Evolutionary conservation across 2,888 invertebrate genomes (phyloP).

Genomic region (Gymnocheta viridis): DNA sequence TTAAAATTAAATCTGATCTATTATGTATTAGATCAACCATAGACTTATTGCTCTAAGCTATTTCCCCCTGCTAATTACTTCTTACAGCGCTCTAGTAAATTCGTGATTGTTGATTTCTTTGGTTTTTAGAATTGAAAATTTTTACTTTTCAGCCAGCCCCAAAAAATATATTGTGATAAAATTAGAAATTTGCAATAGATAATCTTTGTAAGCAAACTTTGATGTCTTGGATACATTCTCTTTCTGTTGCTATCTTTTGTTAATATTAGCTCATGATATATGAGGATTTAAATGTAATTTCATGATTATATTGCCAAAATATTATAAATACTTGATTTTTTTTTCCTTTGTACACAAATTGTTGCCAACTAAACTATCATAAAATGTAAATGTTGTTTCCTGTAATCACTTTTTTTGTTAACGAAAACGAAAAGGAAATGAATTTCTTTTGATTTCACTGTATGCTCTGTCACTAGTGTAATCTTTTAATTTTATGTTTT

Average conservation of each 20-base stretch:
- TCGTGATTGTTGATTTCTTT: no score
- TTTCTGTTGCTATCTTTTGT: conserved; percentile 29
- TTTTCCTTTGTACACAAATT: background rate
- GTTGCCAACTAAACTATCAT: conserved; percentile 24
- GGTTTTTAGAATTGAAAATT: no score
- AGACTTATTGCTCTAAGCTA: no score
- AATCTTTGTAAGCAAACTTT: background rate
- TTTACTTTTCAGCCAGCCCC: no score
- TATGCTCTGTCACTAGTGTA: no score
- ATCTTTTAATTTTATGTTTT: no score
- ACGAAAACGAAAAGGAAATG: background rate
- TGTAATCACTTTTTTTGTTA: background rate
- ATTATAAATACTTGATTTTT: background rate
- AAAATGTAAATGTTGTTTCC: conserved; percentile 20
- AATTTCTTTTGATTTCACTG: no score
- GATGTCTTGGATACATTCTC: background rate
- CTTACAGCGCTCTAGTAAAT: no score
- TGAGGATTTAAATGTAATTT: conserved; percentile 38
- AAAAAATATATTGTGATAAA: no score
- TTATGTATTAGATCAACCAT: no score
- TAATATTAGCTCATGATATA: conserved; percentile 29
- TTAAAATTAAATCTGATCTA: no score
- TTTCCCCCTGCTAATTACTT: no score
- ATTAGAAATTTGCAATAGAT: background rate
- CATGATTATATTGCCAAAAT: conserved; percentile 39